A percentile compares a stretch with the other conserved stretches of the same genome.
Evolutionary conservation across 1,140 invertebrate genomes (phyloP).

Genomic region (Drosophila sp.): DNA sequence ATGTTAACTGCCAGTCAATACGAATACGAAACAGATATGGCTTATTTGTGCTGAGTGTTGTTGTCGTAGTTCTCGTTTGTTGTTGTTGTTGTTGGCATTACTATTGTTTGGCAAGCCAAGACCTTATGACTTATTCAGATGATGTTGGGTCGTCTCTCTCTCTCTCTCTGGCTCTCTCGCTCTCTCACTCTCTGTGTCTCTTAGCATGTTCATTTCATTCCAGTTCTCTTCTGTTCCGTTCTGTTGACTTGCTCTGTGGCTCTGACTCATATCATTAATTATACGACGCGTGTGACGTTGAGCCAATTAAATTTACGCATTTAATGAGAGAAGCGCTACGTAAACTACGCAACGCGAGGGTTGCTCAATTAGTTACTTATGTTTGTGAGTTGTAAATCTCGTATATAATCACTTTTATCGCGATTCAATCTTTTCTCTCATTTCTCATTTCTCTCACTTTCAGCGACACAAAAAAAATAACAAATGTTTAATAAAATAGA

Average conservation of each 20-base stretch:
- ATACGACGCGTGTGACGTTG: conserved; percentile 71
- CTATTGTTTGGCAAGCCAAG: conserved; percentile 58
- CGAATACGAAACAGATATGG: conserved; percentile 77
- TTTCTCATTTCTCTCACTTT: too few species aligned
- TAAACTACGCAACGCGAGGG: conserved; percentile 41
- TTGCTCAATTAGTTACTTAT: conserved; percentile 19
- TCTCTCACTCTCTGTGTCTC: too few species aligned
- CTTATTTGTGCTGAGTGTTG: conserved; percentile 64
- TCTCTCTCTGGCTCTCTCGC: too few species aligned
- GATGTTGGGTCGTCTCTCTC: conserved; percentile 52
- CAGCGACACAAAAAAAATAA: neutral
- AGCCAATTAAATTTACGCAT: conserved; percentile 80
- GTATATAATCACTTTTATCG: too few species aligned
- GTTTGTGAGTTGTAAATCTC: neutral
- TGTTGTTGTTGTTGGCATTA: conserved; percentile 17
- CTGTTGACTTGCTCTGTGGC: conserved; percentile 21
- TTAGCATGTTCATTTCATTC: conserved; percentile 1
- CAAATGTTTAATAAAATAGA: neutral
- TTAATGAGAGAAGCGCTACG: conserved; percentile 70
- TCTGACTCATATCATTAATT: conserved; percentile 71
- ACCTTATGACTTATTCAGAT: conserved; percentile 77
- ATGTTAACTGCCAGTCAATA: conserved; percentile 81
- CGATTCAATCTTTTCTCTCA: too few species aligned
- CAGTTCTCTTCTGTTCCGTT: neutral
- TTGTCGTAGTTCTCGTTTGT: conserved; percentile 3